These are phyloP conservation scores for silkworm (Bombyx mori) DNA, from an alignment of 1,140 invertebrate genomes.

Conservation along the genomic window ASM3026992v2 NC_085116.1:12062001-12062500, in stretches of 20 bases:
- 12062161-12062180: slow-evolving; percentile 40
- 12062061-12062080: slow-evolving; percentile 70
- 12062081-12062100: slow-evolving; percentile 65
- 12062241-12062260: slow-evolving; percentile 72
- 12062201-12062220: slow-evolving; percentile 69
- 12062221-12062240: slow-evolving; percentile 75
- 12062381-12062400: slow-evolving; percentile 68
- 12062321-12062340: slow-evolving; percentile 74
- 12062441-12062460: slow-evolving; percentile 62
- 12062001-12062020: slow-evolving; percentile 71
- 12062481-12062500: slow-evolving; percentile 70
- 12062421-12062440: slow-evolving; percentile 64
- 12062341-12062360: slow-evolving; percentile 71
- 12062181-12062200: slow-evolving; percentile 54
- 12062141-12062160: slow-evolving; percentile 66
- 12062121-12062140: slow-evolving; percentile 68
- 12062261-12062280: slow-evolving; percentile 70
- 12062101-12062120: slow-evolving; percentile 67
- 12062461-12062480: slow-evolving; percentile 72
- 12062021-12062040: slow-evolving; percentile 65
- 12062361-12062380: slow-evolving; percentile 40
- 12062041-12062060: slow-evolving; percentile 64
- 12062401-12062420: slow-evolving; percentile 65
- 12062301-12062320: slow-evolving; percentile 70
- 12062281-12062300: slow-evolving; percentile 71